Base-by-base conservation (phyloP, 2,888 invertebrate genomes). In the Epinotia nisella region DNA sequence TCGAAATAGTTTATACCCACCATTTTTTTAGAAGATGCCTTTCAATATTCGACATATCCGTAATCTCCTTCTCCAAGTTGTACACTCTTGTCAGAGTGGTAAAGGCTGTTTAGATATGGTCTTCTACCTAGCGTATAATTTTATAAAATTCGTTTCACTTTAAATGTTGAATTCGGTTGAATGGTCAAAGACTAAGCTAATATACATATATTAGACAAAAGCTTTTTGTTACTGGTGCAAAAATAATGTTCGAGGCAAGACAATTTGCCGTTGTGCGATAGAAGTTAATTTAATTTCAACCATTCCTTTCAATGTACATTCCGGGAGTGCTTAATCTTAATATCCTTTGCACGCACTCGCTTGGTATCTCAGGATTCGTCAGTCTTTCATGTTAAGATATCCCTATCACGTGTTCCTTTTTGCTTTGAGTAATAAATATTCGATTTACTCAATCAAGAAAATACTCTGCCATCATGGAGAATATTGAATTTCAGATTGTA, bases 291-390 rank as follows among this genome's bases (percentile, higher is more conserved):
- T 35, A 9, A 62, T 62, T 61, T 29, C 55, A 62, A 45, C 17
- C 62, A 56, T 70, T 45, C 55, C 55, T 70, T 56, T 19, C 70
- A 62, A 70, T 70, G 55, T 70, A 62, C 61, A 70, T 62, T 70
- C 70, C 24, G 41, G 11, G 55, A 62, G 19, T 56, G 41, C 55
- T 70, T 61, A 53, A 61, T 70, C 45, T 56, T 56, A 62, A 70
- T 24, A 53, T 55, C 60, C 70, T 62, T 29, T 70, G 55, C 61
- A 62, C 62, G 70, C 55, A 45, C 45, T 70, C 62, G 61, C 39
- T 39, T 55, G 29, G 70, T 29, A 45, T 45, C 41, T 19, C n/a
- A 24, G 55, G 29, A 61, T 62, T 62, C 45, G 62, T 45, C 41
- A 41, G 45, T 62, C 41, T 70, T 56, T 62, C 55, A 55, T 62